phyloP scores from a whole-genome alignment of 2,113 vertebrate genomes.

The Tychaedon coryphoeus region DNA sequence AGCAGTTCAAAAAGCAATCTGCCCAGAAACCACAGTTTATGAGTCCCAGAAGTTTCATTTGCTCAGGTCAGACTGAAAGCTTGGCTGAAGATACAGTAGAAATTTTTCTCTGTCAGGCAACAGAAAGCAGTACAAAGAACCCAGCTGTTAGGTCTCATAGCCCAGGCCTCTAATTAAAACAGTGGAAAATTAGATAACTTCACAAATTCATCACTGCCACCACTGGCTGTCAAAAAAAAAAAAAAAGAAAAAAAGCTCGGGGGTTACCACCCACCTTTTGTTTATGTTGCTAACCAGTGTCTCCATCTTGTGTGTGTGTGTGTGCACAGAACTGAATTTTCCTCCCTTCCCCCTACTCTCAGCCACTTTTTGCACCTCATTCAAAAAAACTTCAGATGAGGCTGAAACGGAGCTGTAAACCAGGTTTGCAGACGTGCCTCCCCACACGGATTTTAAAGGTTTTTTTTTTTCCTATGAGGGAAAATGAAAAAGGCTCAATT shows the following conservation, averaged over 20 bases:
- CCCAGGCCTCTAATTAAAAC: slow-evolving; percentile 98
- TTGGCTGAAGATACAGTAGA: slow-evolving; percentile 80
- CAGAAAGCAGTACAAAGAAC: slow-evolving; percentile 88
- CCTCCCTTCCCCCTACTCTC: background rate
- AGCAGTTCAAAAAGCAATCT: slow-evolving; percentile 72
- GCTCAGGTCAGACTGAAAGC: slow-evolving; percentile 79
- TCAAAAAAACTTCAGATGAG: slow-evolving; percentile 28
- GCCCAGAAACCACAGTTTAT: slow-evolving; percentile 79
- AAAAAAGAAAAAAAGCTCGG: slow-evolving; percentile 61
- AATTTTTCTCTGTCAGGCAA: slow-evolving; percentile 97
- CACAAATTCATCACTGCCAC: slow-evolving; percentile 93
- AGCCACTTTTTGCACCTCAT: slow-evolving; percentile 43
- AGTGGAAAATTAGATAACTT: slow-evolving; percentile 99
- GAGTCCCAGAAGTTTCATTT: slow-evolving; percentile 76
- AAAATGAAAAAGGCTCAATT: background rate
- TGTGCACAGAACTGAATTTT: background rate
- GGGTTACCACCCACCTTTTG: slow-evolving; percentile 91
- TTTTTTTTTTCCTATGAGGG: background rate
- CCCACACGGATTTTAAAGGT: background rate
- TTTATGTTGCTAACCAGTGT: slow-evolving; percentile 85
- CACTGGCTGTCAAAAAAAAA: slow-evolving; percentile 81
- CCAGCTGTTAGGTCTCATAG: slow-evolving; percentile 94
- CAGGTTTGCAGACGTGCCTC: background rate
- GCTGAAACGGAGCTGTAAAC: background rate
- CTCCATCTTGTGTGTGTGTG: slow-evolving; percentile 75